Conservation (phyloP, 2,113 vertebrate genomes). For the Hippopotamus amphibius region DNA sequence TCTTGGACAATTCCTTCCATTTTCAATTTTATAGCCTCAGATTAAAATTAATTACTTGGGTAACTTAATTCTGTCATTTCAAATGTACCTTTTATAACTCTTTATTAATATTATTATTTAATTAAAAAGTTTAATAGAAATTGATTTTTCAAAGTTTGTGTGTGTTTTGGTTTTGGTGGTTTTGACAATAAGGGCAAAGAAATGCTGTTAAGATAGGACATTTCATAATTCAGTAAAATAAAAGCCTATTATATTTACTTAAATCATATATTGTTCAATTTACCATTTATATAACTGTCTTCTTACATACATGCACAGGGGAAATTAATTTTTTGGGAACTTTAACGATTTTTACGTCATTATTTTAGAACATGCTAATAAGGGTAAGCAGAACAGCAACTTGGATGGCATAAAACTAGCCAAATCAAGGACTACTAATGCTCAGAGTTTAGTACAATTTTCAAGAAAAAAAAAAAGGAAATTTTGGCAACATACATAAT, state of each 20-base stretch:
- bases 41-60: neutral
- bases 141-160: neutral
- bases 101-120: neutral
- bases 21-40: neutral
- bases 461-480: neutral
- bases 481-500: neutral
- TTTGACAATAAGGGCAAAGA: neutral
- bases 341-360: neutral
- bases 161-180: neutral
- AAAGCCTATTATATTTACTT: neutral
- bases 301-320: rapidly evolving
- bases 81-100: neutral
- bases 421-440: neutral
- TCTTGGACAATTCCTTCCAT: neutral
- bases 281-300: neutral
- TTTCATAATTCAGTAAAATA: neutral
- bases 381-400: neutral
- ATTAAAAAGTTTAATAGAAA: neutral
- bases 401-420: neutral
- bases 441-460: neutral
- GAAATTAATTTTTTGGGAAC: neutral
- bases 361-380: neutral
- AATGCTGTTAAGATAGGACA: neutral
- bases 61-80: neutral
- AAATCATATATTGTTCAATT: neutral